These are phyloP conservation scores for Carassius auratus DNA, from an alignment of 2,113 vertebrate genomes.

Conservation along the genomic window DNA sequence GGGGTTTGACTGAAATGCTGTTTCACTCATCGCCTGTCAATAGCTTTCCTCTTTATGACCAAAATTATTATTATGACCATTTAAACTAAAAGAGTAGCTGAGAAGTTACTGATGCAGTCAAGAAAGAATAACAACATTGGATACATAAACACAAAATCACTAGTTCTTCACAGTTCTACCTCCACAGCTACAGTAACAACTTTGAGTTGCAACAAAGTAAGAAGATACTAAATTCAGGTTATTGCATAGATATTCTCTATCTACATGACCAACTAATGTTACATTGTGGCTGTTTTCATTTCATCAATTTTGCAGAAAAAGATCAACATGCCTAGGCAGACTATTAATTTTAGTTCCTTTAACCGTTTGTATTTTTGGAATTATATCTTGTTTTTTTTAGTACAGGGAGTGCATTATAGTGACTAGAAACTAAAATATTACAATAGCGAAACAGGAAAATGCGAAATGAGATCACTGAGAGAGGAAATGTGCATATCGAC, in stretches of 20 bases:
- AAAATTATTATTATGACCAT: neutral
- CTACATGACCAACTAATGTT: neutral
- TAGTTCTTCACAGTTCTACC: neutral
- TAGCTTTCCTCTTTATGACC: neutral
- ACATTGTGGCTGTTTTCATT: neutral
- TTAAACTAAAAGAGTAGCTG: neutral
- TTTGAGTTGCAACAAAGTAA: neutral
- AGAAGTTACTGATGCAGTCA: neutral
- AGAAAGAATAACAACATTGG: neutral
- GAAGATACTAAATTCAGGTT: neutral
- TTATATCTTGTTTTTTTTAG: neutral
- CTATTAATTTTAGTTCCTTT: slow-evolving; percentile 18
- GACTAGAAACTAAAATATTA: neutral
- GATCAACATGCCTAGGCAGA: neutral
- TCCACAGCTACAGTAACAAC: neutral
- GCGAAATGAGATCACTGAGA: neutral
- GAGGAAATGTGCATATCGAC: neutral
- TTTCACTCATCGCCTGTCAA: neutral
- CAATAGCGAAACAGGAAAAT: neutral
- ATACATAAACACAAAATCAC: neutral
- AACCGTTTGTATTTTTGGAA: neutral
- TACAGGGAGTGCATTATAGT: neutral
- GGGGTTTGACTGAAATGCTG: no score
- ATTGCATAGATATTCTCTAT: neutral
- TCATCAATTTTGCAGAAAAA: neutral